phyloP scores from a whole-genome alignment of 2,113 vertebrate species.

The Paratilapia polleni region DNA sequence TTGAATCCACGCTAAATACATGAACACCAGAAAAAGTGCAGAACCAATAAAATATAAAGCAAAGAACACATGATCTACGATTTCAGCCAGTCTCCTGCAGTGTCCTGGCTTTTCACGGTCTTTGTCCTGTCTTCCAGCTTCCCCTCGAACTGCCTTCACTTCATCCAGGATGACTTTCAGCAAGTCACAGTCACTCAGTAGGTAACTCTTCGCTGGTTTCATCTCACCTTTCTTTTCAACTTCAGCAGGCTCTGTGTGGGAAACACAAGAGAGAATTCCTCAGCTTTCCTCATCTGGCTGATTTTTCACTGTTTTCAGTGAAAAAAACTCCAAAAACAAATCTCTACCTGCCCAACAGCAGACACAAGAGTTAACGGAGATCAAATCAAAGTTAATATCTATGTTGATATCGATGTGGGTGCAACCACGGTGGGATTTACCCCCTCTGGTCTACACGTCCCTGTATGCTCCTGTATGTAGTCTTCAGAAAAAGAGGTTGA shows the following conservation, averaged over 20 bases:
- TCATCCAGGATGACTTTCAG: slow-evolving; percentile 50
- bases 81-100: not conserved
- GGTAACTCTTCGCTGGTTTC: not conserved
- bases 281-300: too few relatives aligned
- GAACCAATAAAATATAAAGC: not conserved
- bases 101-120: rapidly evolving
- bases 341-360: too few relatives aligned
- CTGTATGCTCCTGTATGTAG: too few relatives aligned
- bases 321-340: not conserved
- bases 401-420: too few relatives aligned
- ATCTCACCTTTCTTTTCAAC: not conserved
- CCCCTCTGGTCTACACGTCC: too few relatives aligned
- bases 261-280: too few relatives aligned
- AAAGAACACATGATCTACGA: slow-evolving; percentile 41
- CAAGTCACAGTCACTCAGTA: not conserved
- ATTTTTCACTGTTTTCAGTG: not conserved
- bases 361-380: not conserved
- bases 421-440: too few relatives aligned
- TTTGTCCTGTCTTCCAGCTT: not conserved
- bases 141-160: slow-evolving; percentile 19
- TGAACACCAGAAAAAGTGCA: rapidly evolving
- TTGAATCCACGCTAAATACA: not conserved
- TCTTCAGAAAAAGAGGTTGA: too few relatives aligned
- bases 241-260: slow-evolving; percentile 11
- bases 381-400: not conserved